phyloP scores from a whole-genome alignment of 2,113 vertebrate genomes.

The Hydrochoerus hydrochaeris region DNA sequence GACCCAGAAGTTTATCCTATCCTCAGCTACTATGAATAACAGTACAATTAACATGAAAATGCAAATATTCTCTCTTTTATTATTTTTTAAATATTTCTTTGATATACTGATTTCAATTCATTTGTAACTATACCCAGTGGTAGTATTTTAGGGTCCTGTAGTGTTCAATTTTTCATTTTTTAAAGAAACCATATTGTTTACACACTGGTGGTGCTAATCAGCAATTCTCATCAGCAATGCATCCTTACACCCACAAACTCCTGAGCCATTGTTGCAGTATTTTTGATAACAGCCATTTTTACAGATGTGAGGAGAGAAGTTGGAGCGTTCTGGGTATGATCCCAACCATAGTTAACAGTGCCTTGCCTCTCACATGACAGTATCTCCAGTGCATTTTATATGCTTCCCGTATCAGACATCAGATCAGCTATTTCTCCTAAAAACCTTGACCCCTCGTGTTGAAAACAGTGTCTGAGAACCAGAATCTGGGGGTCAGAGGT shows the following conservation, averaged over 20 bases:
- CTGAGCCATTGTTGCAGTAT: background rate
- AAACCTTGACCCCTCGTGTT: background rate
- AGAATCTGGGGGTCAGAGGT: background rate
- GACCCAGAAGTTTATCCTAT: background rate
- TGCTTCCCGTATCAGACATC: background rate
- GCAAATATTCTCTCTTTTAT: background rate
- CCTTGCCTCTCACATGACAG: background rate
- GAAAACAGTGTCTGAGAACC: background rate
- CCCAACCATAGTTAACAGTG: background rate
- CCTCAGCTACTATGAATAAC: background rate
- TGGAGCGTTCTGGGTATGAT: background rate
- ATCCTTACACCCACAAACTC: background rate
- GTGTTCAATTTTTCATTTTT: background rate
- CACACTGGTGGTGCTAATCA: background rate
- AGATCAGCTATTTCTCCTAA: background rate
- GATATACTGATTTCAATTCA: background rate
- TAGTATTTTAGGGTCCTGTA: background rate
- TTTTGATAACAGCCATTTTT: background rate
- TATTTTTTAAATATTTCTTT: background rate
- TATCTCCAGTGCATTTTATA: background rate
- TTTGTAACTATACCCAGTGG: background rate
- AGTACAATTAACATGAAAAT: background rate
- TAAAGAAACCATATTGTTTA: background rate
- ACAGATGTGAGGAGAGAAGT: background rate
- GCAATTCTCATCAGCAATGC: background rate